These are phyloP conservation scores for Gymnothorax reevesii DNA, from an alignment of 2,797 vertebrate genomes.

Conservation along the genomic window DNA sequence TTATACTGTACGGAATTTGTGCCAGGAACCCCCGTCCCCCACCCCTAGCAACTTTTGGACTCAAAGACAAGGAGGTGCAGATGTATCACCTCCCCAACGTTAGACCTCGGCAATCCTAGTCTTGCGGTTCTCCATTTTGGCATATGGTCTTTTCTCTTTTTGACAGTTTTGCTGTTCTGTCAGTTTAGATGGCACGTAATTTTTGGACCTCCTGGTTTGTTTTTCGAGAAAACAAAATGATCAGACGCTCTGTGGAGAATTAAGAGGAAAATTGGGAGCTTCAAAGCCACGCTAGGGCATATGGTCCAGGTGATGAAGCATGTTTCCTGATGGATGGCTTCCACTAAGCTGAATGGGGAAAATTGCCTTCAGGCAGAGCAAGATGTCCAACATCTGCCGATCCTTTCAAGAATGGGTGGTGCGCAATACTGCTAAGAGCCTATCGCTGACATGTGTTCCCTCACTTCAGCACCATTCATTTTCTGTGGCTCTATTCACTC, in stretches of 20 bases:
- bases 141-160: no score
- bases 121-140: neutral
- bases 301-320: neutral
- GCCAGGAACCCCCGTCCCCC: no score
- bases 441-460: slow-evolving; percentile 35
- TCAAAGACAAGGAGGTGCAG: neutral
- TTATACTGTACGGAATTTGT: neutral
- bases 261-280: neutral
- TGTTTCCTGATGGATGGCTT: neutral
- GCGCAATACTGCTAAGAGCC: neutral
- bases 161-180: neutral
- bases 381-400: neutral
- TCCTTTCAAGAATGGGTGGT: neutral
- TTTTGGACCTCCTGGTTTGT: no score
- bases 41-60: no score
- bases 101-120: neutral
- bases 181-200: neutral
- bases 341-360: neutral
- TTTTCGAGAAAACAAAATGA: neutral
- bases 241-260: neutral
- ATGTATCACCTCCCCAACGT: neutral
- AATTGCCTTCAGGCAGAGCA: neutral
- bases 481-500: neutral
- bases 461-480: slow-evolving; percentile 13
- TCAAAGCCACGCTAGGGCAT: neutral